Percentiles rank a stretch among this genome's conserved stretches.
phyloP scores from a whole-genome alignment of 2,113 vertebrate species.

The Aramus guarauna region DNA sequence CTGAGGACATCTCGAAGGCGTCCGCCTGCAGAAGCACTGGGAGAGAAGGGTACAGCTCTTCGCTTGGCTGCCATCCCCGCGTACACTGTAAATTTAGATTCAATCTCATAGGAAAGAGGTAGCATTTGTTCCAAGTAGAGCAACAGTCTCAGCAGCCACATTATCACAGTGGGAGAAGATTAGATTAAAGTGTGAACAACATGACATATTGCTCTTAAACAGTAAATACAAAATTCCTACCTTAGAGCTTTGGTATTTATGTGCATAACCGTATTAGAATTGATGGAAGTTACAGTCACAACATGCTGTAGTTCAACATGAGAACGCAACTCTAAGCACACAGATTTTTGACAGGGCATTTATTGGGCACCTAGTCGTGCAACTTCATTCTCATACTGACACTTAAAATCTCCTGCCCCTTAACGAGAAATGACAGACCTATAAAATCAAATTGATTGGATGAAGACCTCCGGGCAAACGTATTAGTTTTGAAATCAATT shows the following conservation, averaged over 20 bases:
- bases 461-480: background rate
- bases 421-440: background rate
- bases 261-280: background rate
- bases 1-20: background rate
- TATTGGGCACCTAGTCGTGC: background rate
- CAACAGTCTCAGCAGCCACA: slow-evolving; percentile 36
- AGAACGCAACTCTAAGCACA: background rate
- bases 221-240: slow-evolving; percentile 45
- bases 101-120: background rate
- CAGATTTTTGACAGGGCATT: background rate
- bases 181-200: slow-evolving; percentile 50
- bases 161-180: slow-evolving; percentile 57
- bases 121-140: slow-evolving; percentile 37
- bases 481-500: slow-evolving; percentile 2
- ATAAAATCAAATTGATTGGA: background rate
- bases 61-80: background rate
- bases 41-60: background rate
- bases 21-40: background rate
- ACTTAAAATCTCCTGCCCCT: background rate
- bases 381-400: background rate
- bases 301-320: background rate
- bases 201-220: slow-evolving; percentile 40
- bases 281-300: slow-evolving; percentile 33
- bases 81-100: background rate
- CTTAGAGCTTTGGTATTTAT: slow-evolving; percentile 16